Evolutionary conservation across 1,140 invertebrate species (phyloP), one percentile per base, ranked within the genome.

Genomic region (Hydropsyche tenuis): DNA sequence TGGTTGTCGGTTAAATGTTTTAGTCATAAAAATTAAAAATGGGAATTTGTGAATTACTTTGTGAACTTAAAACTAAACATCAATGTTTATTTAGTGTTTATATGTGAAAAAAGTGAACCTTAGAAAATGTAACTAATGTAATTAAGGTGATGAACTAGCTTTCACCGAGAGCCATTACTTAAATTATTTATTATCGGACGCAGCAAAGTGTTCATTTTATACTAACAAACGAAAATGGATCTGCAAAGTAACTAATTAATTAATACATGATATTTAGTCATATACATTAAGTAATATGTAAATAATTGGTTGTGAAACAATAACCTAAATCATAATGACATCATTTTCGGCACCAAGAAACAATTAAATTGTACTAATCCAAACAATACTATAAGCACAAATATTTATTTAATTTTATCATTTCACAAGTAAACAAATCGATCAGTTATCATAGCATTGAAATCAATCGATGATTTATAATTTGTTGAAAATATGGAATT

Each of bases 171-270:
- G 56, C 20, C 23, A 60, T 23, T 60, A 60, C 23, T 25, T 60
- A 60, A 25, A 56, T 37, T 22, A 60, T 60, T 22, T 60, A 23
- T 60, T n/a, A 25, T 60, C 56, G 56, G 63, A 65, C 63, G 63
- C 63, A 43, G 42, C 42, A 65, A 65, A 65, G 63, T 65, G 63
- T 65, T 65, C 63, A 65, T 65, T 65, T 65, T 60, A 23, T 60
- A 60, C 56, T 23, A 23, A 60, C 56, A 60, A 60, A 60, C 56
- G 56, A 60, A 60, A 60, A 60, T 60, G 56, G 56, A 60, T 60
- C 56, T 60, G 56, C 56, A 60, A 60, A 60, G 48, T 53, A 53
- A 53, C 9, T 37, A 37, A 53, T 53, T 53, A 20, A 53, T 20
- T 53, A 53, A 53, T 53, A 18, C 14, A 18, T 53, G 20, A 48